phyloP scores from a whole-genome alignment of 2,797 vertebrate genomes.

The Steatocranus sp. region DNA sequence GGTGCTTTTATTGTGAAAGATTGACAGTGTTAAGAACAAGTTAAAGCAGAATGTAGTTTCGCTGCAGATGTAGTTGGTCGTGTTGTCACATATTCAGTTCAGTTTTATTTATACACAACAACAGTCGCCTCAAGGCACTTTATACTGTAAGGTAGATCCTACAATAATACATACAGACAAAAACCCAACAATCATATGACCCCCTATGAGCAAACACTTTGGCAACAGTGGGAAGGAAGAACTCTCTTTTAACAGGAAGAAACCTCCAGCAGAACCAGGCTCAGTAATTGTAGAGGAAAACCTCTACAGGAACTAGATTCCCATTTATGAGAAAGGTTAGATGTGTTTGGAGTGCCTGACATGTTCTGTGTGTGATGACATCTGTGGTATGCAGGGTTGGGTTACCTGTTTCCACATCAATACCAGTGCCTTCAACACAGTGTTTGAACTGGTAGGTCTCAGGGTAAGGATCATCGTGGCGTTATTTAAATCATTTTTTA shows the following conservation, averaged over 20 bases:
- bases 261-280: background rate
- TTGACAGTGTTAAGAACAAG: background rate
- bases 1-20: background rate
- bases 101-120: background rate
- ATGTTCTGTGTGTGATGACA: background rate
- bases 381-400: constrained; percentile 10
- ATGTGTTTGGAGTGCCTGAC: background rate
- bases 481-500: background rate
- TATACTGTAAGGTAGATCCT: background rate
- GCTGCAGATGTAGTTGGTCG: background rate
- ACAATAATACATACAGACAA: background rate
- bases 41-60: background rate
- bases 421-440: background rate
- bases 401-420: constrained; percentile 18
- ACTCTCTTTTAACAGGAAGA: background rate
- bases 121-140: rapidly evolving
- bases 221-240: background rate
- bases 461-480: background rate
- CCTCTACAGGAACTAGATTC: background rate
- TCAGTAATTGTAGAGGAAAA: background rate
- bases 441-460: background rate
- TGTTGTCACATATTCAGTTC: background rate
- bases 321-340: background rate
- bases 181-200: background rate
- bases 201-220: background rate